These are phyloP conservation scores for Branchipolynoe longqiensis DNA, from an alignment of 2,888 invertebrate genomes.

Conservation along the genomic window DNA sequence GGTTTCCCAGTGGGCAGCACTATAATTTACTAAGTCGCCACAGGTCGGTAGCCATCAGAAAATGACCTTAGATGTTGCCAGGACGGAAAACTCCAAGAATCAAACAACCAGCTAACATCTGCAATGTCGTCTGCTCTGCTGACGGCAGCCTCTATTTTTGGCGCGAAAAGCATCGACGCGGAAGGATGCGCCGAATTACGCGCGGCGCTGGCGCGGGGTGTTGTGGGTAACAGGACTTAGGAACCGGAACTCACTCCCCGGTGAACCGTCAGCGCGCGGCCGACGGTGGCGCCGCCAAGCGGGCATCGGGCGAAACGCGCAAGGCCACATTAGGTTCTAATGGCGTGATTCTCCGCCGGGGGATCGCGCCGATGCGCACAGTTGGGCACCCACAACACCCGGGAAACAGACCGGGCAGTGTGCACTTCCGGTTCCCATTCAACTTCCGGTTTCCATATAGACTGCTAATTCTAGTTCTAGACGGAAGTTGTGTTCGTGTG, in stretches of 20 bases:
- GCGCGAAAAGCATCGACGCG: constrained; percentile 2
- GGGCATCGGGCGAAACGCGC: not conserved
- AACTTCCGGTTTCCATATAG: too few species aligned
- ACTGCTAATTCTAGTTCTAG: too few species aligned
- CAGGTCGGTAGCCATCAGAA: too few species aligned
- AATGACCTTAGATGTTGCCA: too few species aligned
- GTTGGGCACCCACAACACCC: constrained; percentile 6
- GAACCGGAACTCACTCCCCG: too few species aligned
- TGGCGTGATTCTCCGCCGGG: constrained; percentile 17
- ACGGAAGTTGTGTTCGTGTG: too few species aligned
- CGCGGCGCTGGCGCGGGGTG: too few species aligned
- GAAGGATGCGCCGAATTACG: constrained; percentile 8
- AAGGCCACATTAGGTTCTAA: constrained; percentile 34
- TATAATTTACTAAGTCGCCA: too few species aligned
- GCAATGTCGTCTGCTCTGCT: constrained; percentile 5
- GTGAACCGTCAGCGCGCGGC: constrained; percentile 25
- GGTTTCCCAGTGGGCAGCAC: too few species aligned
- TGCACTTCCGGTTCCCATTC: not conserved
- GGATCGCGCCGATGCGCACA: not conserved
- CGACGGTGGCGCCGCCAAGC: not conserved
- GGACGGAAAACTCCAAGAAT: too few species aligned
- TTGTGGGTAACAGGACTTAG: too few species aligned
- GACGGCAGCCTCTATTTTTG: not conserved
- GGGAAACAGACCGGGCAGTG: not conserved
- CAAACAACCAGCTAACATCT: too few species aligned